Evolutionary conservation across 2,113 vertebrate genomes (phyloP), one percentile per base, ranked within the genome.

Genomic region (Microcebus ravelobensis): DNA sequence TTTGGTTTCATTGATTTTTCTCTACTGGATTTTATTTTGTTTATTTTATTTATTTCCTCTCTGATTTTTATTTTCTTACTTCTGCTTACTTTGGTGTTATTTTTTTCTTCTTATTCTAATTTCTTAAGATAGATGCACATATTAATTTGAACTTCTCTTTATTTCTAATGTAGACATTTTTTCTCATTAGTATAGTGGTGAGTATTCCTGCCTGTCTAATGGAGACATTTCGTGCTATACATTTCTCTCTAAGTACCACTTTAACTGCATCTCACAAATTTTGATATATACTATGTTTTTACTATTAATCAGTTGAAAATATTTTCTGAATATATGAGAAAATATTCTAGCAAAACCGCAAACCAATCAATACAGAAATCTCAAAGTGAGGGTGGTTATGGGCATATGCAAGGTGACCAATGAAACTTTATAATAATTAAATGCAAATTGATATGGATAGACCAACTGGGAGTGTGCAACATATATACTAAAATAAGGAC

Each of bases 41-140:
- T 11, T 76, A 65, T 89, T 81, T 63, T 3, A 87, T 74, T 84
- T 74, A 57, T 92, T 94, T 90, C 12, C 23, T 39, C 18, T 27
- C 29, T 65, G 25, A 94, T 89, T 59, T 89, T 92, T 96, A 71
- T 79, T 97, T 96, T 55, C 48, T 61, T 86, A 61, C 36, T 85
- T 93, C 61, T 39, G 10, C 39, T 96, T 92, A 57, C 39, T 77
- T 90, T 81, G 52, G 20, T 20, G 48, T 50, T 31, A 25, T 34
- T 73, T 70, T 70, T 48, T 20, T 34, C 29, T 6, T 77, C 29
- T 34, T 50, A n/a, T 18, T 86, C 39, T 82, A 39, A 67, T 85
- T 81, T 92, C 65, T 83, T 86, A 68, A 67, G n/a, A n/a, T 74
- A 8, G 8, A 80, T 87, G 3, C 15, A 21, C 23, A 73, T 87